Evolutionary conservation across 2,113 vertebrate genomes (phyloP).

Genomic region (Epinephelus moara): DNA sequence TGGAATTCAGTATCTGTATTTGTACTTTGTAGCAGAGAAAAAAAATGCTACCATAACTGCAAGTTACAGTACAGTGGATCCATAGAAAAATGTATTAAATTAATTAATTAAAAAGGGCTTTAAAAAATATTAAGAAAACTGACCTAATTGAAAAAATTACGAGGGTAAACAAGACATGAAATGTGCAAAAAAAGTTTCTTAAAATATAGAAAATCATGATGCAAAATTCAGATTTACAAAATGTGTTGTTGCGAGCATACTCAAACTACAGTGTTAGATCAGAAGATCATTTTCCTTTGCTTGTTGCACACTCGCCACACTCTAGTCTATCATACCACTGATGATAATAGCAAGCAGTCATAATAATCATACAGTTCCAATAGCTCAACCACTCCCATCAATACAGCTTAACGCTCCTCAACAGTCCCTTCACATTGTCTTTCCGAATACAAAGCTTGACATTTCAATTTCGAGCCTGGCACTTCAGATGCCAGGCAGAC

Average conservation of each 20-base stretch:
- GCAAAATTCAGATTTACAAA: not conserved
- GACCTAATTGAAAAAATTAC: not conserved
- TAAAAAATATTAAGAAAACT: not conserved
- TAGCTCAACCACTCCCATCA: constrained; percentile 26
- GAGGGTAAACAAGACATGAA: not conserved
- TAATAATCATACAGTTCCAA: constrained; percentile 14
- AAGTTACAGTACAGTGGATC: not conserved
- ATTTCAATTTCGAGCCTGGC: constrained; percentile 61
- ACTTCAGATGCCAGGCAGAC: constrained; percentile 29
- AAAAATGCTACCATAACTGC: not conserved
- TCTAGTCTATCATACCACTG: not conserved
- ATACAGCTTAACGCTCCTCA: constrained; percentile 17
- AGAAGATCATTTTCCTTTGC: not conserved
- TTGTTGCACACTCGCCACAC: not conserved
- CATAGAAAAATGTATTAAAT: too few relatives aligned
- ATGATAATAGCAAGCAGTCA: constrained; percentile 29
- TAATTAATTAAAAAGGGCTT: not conserved
- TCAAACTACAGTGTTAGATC: too few relatives aligned
- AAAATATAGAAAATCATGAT: too few relatives aligned
- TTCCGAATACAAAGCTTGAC: constrained; percentile 50
- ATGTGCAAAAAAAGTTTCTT: not conserved
- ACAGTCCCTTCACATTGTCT: constrained; percentile 7
- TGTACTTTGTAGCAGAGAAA: not conserved
- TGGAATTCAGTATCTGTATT: not conserved
- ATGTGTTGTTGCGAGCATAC: not conserved